These are phyloP conservation scores for Craterocephalus amniculus DNA, from an alignment of 2,797 vertebrate genomes.

Conservation along the genomic window DNA sequence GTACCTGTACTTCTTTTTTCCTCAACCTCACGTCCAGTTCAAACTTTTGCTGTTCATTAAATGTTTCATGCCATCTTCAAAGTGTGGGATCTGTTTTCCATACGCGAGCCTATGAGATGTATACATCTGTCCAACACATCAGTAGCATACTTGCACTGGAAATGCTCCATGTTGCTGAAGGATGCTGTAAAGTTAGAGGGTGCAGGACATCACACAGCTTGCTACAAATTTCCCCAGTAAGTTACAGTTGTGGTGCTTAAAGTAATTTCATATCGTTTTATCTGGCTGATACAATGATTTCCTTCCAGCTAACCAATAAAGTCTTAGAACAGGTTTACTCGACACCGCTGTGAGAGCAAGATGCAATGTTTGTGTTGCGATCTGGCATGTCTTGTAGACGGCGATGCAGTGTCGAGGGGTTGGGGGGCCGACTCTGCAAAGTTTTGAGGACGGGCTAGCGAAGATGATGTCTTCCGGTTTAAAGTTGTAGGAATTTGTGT, in stretches of 20 bases:
- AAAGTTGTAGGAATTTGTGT: too few relatives aligned
- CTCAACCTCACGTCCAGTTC: slow-evolving; percentile 47
- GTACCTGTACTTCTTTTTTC: slow-evolving; percentile 36
- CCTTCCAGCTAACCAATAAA: background rate
- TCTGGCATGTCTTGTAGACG: too few relatives aligned
- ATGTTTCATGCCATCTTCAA: slow-evolving; percentile 44
- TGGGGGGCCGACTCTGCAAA: too few relatives aligned
- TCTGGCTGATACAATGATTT: background rate
- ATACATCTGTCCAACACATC: slow-evolving; percentile 40
- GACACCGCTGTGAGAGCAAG: too few relatives aligned
- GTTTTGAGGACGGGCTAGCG: too few relatives aligned
- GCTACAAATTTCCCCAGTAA: background rate
- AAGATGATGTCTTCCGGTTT: too few relatives aligned
- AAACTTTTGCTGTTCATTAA: slow-evolving; percentile 47
- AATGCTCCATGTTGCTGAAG: background rate
- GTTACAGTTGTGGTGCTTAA: background rate
- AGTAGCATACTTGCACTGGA: background rate
- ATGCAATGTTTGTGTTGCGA: too few relatives aligned
- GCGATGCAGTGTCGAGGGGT: too few relatives aligned
- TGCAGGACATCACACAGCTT: background rate
- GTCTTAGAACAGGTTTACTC: too few relatives aligned
- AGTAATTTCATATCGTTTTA: background rate
- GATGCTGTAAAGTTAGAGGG: background rate
- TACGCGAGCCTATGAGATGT: slow-evolving; percentile 28
- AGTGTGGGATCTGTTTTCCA: slow-evolving; percentile 4